Conservation (phyloP, 2,113 vertebrate species). For the Dolichallabes microphthalmus region DNA sequence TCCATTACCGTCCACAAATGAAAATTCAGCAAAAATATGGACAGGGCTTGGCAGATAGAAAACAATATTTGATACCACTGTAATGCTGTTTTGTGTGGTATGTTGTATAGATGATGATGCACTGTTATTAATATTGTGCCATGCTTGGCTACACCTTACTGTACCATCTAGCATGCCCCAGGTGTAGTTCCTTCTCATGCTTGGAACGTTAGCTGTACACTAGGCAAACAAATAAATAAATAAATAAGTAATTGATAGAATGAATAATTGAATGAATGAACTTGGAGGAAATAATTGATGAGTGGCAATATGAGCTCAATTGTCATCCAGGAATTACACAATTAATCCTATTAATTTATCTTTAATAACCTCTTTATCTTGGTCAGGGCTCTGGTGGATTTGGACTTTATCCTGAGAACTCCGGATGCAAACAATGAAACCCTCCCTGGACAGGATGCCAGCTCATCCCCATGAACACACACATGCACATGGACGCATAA, state of each 20-base stretch:
- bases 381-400: too few species aligned
- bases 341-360: background rate
- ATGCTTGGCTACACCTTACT: background rate
- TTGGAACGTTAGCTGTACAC: background rate
- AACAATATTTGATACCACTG: slow-evolving; percentile 48
- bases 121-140: slow-evolving; percentile 16
- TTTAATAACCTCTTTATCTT: background rate
- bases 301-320: background rate
- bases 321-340: background rate
- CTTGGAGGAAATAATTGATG: background rate
- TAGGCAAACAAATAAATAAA: background rate
- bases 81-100: slow-evolving; percentile 43
- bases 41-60: slow-evolving; percentile 26
- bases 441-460: background rate
- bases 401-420: background rate
- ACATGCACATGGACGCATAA: too few species aligned
- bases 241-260: too few species aligned
- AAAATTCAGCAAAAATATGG: slow-evolving; percentile 46
- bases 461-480: background rate
- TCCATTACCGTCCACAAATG: slow-evolving; percentile 64
- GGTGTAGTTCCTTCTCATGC: background rate
- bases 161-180: background rate
- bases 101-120: slow-evolving; percentile 28
- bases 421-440: background rate
- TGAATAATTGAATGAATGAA: background rate